Conservation (phyloP, 2,888 invertebrate genomes). For the Polymixis lichenea region DNA sequence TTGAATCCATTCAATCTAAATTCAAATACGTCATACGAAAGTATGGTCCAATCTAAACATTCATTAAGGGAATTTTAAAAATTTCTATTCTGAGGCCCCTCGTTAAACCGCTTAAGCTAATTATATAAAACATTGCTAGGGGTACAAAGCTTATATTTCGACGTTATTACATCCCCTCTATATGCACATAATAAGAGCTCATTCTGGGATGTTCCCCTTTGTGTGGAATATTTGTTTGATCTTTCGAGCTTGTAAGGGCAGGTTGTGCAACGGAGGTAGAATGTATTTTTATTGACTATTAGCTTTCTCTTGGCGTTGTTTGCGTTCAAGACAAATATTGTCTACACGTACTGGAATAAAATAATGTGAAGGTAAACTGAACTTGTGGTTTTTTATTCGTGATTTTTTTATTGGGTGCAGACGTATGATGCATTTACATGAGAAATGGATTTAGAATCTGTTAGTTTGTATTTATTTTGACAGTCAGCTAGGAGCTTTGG, state of each 20-base stretch:
- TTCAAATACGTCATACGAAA: slow-evolving; percentile 84
- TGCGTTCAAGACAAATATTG: slow-evolving; percentile 48
- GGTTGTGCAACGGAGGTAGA: slow-evolving; percentile 67
- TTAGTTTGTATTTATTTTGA: too few species aligned
- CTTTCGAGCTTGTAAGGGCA: slow-evolving; percentile 78
- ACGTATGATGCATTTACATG: background rate
- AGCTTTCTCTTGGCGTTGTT: slow-evolving; percentile 44
- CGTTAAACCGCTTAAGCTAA: slow-evolving; percentile 89
- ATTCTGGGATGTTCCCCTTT: slow-evolving; percentile 82
- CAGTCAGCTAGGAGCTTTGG: too few species aligned
- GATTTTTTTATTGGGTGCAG: background rate
- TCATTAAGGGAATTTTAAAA: slow-evolving; percentile 84
- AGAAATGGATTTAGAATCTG: background rate
- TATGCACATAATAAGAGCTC: slow-evolving; percentile 84
- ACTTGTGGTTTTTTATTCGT: slow-evolving; percentile 32
- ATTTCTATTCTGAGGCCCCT: slow-evolving; percentile 80
- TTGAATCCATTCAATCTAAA: slow-evolving; percentile 80
- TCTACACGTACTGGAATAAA: slow-evolving; percentile 42
- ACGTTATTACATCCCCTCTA: slow-evolving; percentile 77
- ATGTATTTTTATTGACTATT: slow-evolving; percentile 64
- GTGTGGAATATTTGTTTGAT: slow-evolving; percentile 87
- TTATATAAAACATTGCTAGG: slow-evolving; percentile 85
- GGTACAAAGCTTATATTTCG: slow-evolving; percentile 80
- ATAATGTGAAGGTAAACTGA: slow-evolving; percentile 43
- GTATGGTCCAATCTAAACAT: slow-evolving; percentile 88